Evolutionary conservation across 2,797 vertebrate species (phyloP).

Genomic region (Characodon lateralis): DNA sequence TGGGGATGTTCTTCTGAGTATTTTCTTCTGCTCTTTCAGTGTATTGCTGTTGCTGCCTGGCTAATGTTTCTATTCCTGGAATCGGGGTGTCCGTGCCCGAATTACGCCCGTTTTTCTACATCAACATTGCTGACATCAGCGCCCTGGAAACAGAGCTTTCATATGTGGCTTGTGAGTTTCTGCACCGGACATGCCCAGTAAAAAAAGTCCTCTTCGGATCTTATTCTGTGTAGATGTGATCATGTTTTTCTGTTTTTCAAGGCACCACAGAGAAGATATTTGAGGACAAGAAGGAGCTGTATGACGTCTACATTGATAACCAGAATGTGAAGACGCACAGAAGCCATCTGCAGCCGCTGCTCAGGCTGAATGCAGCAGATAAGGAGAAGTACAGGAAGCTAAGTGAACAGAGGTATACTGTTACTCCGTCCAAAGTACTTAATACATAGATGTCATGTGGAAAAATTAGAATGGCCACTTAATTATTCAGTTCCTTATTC

Average conservation of each 20-base stretch:
- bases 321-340: constrained; percentile 98
- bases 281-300: constrained; percentile 94
- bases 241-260: constrained; percentile 45
- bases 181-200: too few relatives aligned
- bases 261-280: constrained; percentile 99
- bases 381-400: constrained; percentile 95
- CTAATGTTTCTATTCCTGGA: constrained; percentile 94
- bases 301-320: constrained; percentile 96
- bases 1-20: neutral
- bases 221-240: neutral
- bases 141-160: constrained; percentile 92
- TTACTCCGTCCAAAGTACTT: neutral
- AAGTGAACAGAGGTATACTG: constrained; percentile 91
- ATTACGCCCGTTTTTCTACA: constrained; percentile 96
- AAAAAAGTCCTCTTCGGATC: neutral
- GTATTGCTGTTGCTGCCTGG: constrained; percentile 97
- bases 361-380: constrained; percentile 91
- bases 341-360: constrained; percentile 88
- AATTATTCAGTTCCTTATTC: neutral
- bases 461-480: neutral
- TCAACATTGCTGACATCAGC: constrained; percentile 95
- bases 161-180: constrained; percentile 95
- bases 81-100: constrained; percentile 91
- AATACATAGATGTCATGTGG: neutral
- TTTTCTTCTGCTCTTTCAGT: constrained; percentile 75